Conservation (phyloP, 2,113 vertebrate species). For the Dasyornis broadbenti region DNA sequence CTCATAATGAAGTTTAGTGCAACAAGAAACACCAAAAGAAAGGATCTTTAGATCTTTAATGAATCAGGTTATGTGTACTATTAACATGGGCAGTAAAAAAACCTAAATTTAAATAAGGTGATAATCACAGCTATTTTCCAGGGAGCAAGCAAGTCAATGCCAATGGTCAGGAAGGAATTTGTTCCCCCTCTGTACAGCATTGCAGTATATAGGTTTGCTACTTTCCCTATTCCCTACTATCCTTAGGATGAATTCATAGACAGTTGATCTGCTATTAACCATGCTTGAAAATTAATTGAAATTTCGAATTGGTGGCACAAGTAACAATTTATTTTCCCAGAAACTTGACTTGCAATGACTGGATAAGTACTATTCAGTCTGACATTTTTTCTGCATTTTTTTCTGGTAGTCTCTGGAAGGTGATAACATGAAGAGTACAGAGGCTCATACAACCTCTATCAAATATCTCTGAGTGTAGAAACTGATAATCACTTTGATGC, state of each 20-base stretch:
- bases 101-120: background rate
- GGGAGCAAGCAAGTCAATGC: background rate
- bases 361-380: background rate
- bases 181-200: background rate
- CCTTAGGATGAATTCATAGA: background rate
- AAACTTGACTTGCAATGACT: background rate
- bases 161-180: background rate
- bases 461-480: background rate
- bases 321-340: background rate
- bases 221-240: background rate
- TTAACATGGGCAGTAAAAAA: background rate
- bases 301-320: background rate
- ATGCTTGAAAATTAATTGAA: background rate
- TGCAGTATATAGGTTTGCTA: background rate
- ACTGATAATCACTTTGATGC: background rate
- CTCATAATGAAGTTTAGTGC: background rate
- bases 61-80: background rate
- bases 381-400: background rate
- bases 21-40: background rate
- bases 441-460: background rate
- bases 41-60: background rate
- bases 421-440: background rate
- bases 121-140: background rate
- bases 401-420: background rate
- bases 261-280: background rate